Evolutionary conservation across 2,888 invertebrate genomes (phyloP).

Genomic region (Sarcophaga caerulescens): DNA sequence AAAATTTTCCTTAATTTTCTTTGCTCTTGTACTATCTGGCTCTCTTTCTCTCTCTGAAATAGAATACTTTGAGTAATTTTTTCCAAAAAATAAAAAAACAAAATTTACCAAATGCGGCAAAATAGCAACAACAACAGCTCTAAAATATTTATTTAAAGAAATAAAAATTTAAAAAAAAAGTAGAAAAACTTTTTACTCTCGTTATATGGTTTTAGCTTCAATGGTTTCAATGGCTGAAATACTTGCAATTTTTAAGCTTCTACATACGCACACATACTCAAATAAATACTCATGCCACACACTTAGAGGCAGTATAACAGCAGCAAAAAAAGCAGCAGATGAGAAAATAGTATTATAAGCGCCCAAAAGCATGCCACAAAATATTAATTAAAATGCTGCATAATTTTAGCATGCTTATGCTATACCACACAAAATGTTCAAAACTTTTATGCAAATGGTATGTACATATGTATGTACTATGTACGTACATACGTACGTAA

Average conservation of each 20-base stretch:
- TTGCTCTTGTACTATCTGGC: not conserved
- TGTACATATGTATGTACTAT: not conserved
- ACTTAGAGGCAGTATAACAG: not conserved
- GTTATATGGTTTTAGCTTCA: slow-evolving; percentile 58
- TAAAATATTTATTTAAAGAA: not conserved
- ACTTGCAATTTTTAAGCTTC: slow-evolving; percentile 32
- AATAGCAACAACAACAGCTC: slow-evolving; percentile 9
- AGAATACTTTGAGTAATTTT: too few species aligned
- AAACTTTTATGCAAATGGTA: slow-evolving; percentile 69
- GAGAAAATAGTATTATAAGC: slow-evolving; percentile 47
- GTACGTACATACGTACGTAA: slow-evolving; percentile 9
- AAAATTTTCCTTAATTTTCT: not conserved
- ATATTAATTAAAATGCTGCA: slow-evolving; percentile 70
- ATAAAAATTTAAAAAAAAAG: slow-evolving; percentile 19
- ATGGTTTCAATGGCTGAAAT: slow-evolving; percentile 61
- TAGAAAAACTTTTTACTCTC: slow-evolving; percentile 42
- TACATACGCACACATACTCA: slow-evolving; percentile 5
- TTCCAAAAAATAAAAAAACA: not conserved
- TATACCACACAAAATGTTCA: slow-evolving; percentile 62
- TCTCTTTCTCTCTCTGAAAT: too few species aligned
- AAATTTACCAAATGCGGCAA: slow-evolving; percentile 32
- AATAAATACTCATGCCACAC: slow-evolving; percentile 7
- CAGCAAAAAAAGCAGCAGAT: not conserved
- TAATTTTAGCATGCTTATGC: slow-evolving; percentile 68
- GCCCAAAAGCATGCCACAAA: slow-evolving; percentile 69